Evolutionary conservation across 2,888 invertebrate species (phyloP).

Genomic region (Amphipoea lucens): DNA sequence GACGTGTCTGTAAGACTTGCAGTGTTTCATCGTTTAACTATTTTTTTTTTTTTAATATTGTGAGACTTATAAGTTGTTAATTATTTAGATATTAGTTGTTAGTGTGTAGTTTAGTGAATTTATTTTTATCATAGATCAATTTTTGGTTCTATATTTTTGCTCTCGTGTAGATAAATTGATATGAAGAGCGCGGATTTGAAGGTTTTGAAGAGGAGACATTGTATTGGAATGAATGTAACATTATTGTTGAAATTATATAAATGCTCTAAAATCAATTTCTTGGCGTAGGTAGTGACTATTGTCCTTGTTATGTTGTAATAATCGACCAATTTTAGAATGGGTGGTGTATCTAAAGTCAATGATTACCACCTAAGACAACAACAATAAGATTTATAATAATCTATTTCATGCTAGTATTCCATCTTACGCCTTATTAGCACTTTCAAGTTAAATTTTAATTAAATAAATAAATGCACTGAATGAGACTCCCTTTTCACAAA

Average conservation of each 20-base stretch:
- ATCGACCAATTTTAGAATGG: conserved; percentile 15
- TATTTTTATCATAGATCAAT: conserved; percentile 75
- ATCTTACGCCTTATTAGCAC: conserved; percentile 8
- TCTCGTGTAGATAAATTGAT: conserved; percentile 57
- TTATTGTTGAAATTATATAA: conserved; percentile 5
- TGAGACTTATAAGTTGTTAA: conserved; percentile 73
- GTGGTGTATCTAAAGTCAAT: neutral
- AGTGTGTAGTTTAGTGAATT: conserved; percentile 78
- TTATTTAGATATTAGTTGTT: conserved; percentile 70
- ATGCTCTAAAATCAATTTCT: conserved; percentile 5
- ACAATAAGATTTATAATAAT: conserved; percentile 1
- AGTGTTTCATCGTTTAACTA: conserved; percentile 70
- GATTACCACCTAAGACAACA: neutral
- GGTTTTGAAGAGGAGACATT: conserved; percentile 25
- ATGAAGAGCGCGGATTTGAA: conserved; percentile 62
- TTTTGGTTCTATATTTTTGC: conserved; percentile 65
- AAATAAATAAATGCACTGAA: conserved; percentile 13
- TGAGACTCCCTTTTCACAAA: conserved; percentile 40
- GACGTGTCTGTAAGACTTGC: conserved; percentile 79
- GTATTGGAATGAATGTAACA: neutral
- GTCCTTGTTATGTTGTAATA: conserved; percentile 22
- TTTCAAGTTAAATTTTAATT: conserved; percentile 4
- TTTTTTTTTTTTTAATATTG: conserved; percentile 63
- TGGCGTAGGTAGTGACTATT: neutral
- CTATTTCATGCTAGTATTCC: conserved; percentile 5